phyloP scores from a whole-genome alignment of 2,113 vertebrate genomes.

The Ia io region DNA sequence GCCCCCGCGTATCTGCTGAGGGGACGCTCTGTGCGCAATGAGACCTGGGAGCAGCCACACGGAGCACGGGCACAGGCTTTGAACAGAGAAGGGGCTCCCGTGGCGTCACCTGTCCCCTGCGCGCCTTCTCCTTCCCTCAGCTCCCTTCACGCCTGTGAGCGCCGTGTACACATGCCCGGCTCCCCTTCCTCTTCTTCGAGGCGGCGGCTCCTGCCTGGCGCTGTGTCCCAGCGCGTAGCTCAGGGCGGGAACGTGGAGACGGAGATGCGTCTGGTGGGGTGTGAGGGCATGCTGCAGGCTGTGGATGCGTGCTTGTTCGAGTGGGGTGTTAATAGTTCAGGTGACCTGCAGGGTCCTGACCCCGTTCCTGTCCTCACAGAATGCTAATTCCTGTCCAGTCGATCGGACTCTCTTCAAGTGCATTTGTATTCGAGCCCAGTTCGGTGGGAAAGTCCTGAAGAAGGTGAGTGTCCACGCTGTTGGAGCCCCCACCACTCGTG shows the following conservation, averaged over 20 bases:
- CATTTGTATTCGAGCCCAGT: slow-evolving; percentile 89
- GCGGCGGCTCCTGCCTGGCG: accelerated
- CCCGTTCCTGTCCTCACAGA: slow-evolving; percentile 79
- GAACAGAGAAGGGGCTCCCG: neutral
- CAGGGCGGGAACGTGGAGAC: accelerated
- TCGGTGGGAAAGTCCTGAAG: slow-evolving; percentile 91
- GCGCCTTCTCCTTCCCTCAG: neutral
- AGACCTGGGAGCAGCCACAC: accelerated
- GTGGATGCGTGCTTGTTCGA: neutral
- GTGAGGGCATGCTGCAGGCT: neutral
- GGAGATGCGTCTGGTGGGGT: too few species aligned
- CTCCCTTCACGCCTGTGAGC: too few species aligned
- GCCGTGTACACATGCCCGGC: accelerated
- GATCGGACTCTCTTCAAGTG: slow-evolving; percentile 92
- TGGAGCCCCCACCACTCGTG: neutral
- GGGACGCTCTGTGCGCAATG: accelerated
- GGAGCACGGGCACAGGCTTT: too few species aligned
- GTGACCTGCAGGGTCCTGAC: neutral
- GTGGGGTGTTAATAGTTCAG: neutral
- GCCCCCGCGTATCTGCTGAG: neutral
- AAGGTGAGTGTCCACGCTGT: slow-evolving; percentile 81
- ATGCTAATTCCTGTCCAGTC: slow-evolving; percentile 96
- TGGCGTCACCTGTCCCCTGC: neutral
- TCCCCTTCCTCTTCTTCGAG: accelerated
- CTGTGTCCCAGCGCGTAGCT: too few species aligned